Percentiles rank a stretch among this genome's conserved stretches.
Evolutionary conservation across 2,888 invertebrate species (phyloP).

Genomic region (Euzophera pinguis): DNA sequence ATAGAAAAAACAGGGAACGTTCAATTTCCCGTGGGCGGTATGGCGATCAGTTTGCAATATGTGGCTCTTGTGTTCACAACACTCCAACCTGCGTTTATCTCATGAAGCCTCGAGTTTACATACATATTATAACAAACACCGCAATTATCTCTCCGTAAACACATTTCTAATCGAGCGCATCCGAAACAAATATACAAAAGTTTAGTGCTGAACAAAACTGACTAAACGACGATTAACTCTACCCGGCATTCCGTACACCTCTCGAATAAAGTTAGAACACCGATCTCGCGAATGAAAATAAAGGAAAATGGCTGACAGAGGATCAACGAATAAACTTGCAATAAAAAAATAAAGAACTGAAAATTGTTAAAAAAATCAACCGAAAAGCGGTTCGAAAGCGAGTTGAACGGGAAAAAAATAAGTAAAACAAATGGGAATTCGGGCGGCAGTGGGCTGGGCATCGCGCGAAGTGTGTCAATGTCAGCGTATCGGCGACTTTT

Average conservation of each 20-base stretch:
- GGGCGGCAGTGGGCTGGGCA: conserved; percentile 49
- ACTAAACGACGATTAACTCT: conserved; percentile 4
- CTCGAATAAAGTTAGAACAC: conserved; percentile 8
- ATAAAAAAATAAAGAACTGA: conserved; percentile 38
- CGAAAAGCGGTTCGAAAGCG: conserved; percentile 46
- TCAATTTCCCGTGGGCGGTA: conserved; percentile 18
- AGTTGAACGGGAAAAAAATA: conserved; percentile 41
- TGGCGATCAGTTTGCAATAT: conserved; percentile 46
- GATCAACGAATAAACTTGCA: conserved; percentile 38
- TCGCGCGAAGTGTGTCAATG: conserved; percentile 70
- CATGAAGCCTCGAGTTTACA: conserved; percentile 26
- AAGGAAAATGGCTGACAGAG: conserved; percentile 32
- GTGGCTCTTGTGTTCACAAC: conserved; percentile 37
- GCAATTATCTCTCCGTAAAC: background rate
- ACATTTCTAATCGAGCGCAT: conserved; percentile 1
- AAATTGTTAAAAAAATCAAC: conserved; percentile 39
- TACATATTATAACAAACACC: conserved; percentile 2
- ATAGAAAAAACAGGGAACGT: background rate
- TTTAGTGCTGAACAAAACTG: background rate
- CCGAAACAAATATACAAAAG: background rate
- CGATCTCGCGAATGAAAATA: conserved; percentile 25
- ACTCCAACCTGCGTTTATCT: conserved; percentile 44
- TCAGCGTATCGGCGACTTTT: conserved; percentile 52
- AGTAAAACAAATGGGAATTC: conserved; percentile 47
- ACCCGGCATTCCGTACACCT: background rate